Conservation (phyloP, 2,113 vertebrate genomes). For the Mastomys coucha region DNA sequence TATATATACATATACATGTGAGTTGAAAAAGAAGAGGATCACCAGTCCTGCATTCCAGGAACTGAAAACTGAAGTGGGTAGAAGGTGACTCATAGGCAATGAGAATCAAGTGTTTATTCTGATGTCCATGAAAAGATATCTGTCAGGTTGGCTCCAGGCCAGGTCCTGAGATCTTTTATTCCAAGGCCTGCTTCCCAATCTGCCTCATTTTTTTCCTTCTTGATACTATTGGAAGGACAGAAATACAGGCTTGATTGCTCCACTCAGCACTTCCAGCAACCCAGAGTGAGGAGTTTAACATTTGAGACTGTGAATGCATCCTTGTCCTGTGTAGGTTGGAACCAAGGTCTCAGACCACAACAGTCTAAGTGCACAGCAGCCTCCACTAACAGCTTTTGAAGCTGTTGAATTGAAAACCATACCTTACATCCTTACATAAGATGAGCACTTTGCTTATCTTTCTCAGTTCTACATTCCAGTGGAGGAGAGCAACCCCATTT, state of each 20-base stretch:
- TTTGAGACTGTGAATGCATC: not conserved
- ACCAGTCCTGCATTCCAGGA: not conserved
- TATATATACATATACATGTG: not conserved
- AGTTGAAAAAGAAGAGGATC: not conserved
- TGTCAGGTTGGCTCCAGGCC: not conserved
- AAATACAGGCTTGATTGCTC: too few species aligned
- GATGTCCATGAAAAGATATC: not conserved
- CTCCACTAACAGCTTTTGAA: not conserved
- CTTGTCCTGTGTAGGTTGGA: not conserved
- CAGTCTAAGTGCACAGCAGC: not conserved
- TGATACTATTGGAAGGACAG: not conserved
- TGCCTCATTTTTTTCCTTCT: not conserved
- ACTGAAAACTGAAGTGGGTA: not conserved
- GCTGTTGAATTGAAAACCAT: not conserved
- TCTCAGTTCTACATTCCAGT: not conserved
- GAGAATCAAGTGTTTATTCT: not conserved
- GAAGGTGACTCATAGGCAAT: not conserved
- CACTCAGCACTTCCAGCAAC: not conserved
- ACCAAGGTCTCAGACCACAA: not conserved
- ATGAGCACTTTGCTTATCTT: not conserved
- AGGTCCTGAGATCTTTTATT: not conserved
- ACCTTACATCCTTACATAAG: not conserved
- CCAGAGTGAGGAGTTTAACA: rapidly evolving
- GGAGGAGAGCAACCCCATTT: not conserved
- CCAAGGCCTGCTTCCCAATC: not conserved